Evolutionary conservation across 2,888 invertebrate species (phyloP), one percentile per base, ranked within the genome.

Genomic region (Unio pictorum): DNA sequence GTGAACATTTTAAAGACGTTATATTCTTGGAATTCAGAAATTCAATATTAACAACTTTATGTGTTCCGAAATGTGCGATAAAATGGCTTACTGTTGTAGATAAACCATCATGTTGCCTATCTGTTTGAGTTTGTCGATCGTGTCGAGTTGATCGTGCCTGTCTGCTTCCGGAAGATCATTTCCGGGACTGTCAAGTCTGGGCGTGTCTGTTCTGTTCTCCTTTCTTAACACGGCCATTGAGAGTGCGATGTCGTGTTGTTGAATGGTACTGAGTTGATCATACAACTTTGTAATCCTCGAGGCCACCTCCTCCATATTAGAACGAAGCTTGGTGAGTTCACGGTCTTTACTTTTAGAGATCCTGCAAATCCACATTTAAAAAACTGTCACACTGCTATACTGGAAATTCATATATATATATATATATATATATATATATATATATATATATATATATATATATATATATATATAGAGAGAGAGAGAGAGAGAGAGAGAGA

Each of bases 101-200:
- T 77, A 73, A 11, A 69, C 68, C n/a, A 75, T 73, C 75, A 77
- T 72, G 18, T 68, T 77, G 3, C 67, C 74, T 20, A 75, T 75
- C 59, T 77, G 74, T 64, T 66, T 67, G 28, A 77, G 60, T 57
- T 75, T 77, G 28, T 75, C 74, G 17, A 73, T n/a, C 20, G 67
- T 55, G 34, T 77, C 73, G 7, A 15, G 66, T 55, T 75, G 75
- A 45, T 73, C 75, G n/a, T 73, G 69, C 20, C 73, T 68, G 57
- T 77, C 77, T 1, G 77, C 71, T 55, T 77, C 77, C 18, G 77
- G 77, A 1, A 75, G 68, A 34, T 77, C 77, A 63, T 77, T 75
- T 11, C 71, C 67, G 34, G 75, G 72, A 7, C 73, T 73, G 61
- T 71, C 72, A 17, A 69, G 69, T 54, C 69, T 61, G 30, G 75